phyloP scores from a whole-genome alignment of 2,113 vertebrate species.

The Cheilinus undulatus region DNA sequence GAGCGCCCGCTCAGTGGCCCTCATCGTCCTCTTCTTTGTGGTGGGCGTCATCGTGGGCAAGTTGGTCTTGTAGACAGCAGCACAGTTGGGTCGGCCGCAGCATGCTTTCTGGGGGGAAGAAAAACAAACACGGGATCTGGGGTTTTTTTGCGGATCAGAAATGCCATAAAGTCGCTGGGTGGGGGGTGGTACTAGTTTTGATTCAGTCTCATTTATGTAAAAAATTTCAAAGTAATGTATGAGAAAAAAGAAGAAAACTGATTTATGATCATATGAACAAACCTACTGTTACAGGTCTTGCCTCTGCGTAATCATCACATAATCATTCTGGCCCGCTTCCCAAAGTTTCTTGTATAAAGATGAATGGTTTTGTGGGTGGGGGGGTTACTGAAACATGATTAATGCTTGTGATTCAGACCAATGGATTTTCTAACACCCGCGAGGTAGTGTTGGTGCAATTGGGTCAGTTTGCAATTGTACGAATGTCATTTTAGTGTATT shows the following conservation, averaged over 20 bases:
- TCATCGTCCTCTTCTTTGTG: slow-evolving; percentile 95
- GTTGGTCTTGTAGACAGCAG: slow-evolving; percentile 92
- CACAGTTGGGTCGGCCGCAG: slow-evolving; percentile 60
- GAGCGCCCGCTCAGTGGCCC: slow-evolving; percentile 88
- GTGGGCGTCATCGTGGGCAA: slow-evolving; percentile 95
- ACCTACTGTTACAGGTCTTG: slow-evolving; percentile 91
- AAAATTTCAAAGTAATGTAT: slow-evolving; percentile 67
- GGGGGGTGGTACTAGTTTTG: slow-evolving; percentile 82
- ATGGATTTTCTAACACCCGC: slow-evolving; percentile 69
- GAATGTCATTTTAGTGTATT: slow-evolving; percentile 72
- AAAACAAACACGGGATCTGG: slow-evolving; percentile 77
- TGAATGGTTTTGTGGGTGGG: slow-evolving; percentile 28
- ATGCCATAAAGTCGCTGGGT: slow-evolving; percentile 84
- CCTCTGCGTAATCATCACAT: slow-evolving; percentile 88
- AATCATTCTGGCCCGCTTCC: slow-evolving; percentile 74
- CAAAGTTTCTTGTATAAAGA: slow-evolving; percentile 76
- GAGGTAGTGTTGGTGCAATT: slow-evolving; percentile 58
- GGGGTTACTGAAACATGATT: slow-evolving; percentile 45
- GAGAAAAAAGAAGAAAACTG: slow-evolving; percentile 42
- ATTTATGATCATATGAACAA: slow-evolving; percentile 85
- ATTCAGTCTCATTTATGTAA: slow-evolving; percentile 89
- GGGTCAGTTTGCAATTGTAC: slow-evolving; percentile 68
- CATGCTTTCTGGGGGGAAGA: slow-evolving; percentile 84
- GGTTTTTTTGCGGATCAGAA: slow-evolving; percentile 85
- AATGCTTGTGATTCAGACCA: slow-evolving; percentile 53